These are phyloP conservation scores for Dioctria rufipes DNA, from an alignment of 2,888 invertebrate species.

Conservation along the genomic window DNA sequence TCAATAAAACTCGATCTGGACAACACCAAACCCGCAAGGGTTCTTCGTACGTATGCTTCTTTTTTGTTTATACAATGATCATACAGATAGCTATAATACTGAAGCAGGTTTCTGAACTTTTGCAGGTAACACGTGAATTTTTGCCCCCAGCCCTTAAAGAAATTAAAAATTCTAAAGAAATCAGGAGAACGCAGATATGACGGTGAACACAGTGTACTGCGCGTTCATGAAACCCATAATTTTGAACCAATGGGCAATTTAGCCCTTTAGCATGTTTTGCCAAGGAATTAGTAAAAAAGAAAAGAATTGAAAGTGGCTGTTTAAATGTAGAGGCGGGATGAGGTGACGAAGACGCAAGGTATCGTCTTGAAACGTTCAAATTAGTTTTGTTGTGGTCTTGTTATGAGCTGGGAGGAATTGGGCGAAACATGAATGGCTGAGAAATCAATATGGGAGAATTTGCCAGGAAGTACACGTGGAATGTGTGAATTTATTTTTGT, in stretches of 20 bases:
- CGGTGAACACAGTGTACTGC: constrained; percentile 45
- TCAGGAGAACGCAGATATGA: constrained; percentile 30
- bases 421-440: constrained; percentile 37
- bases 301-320: constrained; percentile 14
- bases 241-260: constrained; percentile 71
- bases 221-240: constrained; percentile 69
- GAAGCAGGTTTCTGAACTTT: constrained; percentile 57
- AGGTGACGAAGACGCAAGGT: constrained; percentile 21
- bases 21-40: constrained; percentile 37
- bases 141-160: constrained; percentile 47
- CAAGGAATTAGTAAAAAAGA: constrained; percentile 47
- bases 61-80: not conserved
- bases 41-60: not conserved
- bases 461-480: constrained; percentile 9
- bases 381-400: constrained; percentile 42
- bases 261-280: constrained; percentile 69
- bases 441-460: constrained; percentile 38
- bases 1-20: constrained; percentile 57
- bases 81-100: not conserved
- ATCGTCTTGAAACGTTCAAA: constrained; percentile 34
- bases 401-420: constrained; percentile 40
- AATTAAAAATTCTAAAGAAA: constrained; percentile 34
- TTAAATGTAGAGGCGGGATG: not conserved
- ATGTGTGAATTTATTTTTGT: constrained; percentile 24
- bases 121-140: constrained; percentile 38